phyloP scores from a whole-genome alignment of 1,140 invertebrate genomes.

The Anastatus disparis region DNA sequence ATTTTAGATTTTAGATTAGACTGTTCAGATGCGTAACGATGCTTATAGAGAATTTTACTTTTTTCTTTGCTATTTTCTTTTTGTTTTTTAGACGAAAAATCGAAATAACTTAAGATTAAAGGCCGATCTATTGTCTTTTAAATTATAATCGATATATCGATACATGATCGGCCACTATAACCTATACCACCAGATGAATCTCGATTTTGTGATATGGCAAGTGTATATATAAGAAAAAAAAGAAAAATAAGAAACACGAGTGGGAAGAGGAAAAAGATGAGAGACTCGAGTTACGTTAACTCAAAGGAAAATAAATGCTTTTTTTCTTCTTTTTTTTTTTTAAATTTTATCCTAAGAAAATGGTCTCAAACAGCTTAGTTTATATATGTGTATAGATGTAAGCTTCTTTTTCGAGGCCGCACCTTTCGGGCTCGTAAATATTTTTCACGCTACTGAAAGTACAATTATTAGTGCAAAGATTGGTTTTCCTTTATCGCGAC shows the following conservation, averaged over 20 bases:
- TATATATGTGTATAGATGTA: too few relatives aligned
- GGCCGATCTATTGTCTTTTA: slow-evolving; percentile 38
- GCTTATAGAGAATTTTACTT: not conserved
- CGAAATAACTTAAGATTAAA: slow-evolving; percentile 26
- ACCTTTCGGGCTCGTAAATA: not conserved
- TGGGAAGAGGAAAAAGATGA: not conserved
- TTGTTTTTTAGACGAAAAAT: too few relatives aligned
- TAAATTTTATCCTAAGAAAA: too few relatives aligned
- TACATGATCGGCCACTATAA: slow-evolving; percentile 7
- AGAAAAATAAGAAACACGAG: too few relatives aligned
- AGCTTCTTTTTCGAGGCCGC: too few relatives aligned
- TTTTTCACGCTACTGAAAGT: slow-evolving; percentile 26
- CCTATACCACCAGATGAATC: slow-evolving; percentile 8
- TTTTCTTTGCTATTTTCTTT: too few relatives aligned
- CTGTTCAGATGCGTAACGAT: slow-evolving; percentile 19
- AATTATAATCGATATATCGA: slow-evolving; percentile 35
- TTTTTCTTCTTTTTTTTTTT: too few relatives aligned
- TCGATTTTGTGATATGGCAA: not conserved
- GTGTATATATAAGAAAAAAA: too few relatives aligned
- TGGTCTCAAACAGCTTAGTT: too few relatives aligned
- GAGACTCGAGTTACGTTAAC: too few relatives aligned
- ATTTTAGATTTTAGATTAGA: slow-evolving; percentile 37
- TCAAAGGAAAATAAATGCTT: too few relatives aligned
- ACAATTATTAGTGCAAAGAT: slow-evolving; percentile 38
- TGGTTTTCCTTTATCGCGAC: slow-evolving; percentile 9